These are phyloP conservation scores for Eristalinus aeneus DNA, from an alignment of 2,888 invertebrate species.

Conservation along the genomic window DNA sequence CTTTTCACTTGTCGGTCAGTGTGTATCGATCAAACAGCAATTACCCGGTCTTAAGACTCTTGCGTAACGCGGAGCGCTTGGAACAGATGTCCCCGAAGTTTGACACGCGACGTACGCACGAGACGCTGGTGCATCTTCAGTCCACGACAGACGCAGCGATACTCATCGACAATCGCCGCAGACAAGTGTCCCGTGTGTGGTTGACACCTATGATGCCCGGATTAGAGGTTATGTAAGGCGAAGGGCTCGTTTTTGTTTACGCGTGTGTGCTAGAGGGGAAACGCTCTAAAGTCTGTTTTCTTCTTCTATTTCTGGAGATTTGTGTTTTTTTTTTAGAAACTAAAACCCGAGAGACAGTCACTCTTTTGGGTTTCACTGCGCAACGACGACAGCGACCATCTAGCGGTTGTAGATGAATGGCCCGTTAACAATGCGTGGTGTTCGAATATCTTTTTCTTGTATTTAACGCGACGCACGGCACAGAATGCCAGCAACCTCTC, in stretches of 20 bases:
- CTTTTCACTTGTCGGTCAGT: conserved; percentile 21
- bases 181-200: not conserved
- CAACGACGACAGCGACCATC: not conserved
- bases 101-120: conserved; percentile 39
- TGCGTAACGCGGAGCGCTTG: not conserved
- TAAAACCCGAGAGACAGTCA: not conserved
- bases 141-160: conserved; percentile 25
- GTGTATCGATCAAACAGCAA: conserved; percentile 56
- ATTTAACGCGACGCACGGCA: conserved; percentile 42
- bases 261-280: not conserved
- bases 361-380: conserved; percentile 5
- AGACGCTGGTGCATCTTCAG: conserved; percentile 51
- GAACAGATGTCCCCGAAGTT: not conserved
- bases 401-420: not conserved
- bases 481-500: conserved; percentile 45
- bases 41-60: not conserved
- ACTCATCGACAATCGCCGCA: conserved; percentile 3
- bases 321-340: not conserved
- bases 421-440: conserved; percentile 29
- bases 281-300: not conserved
- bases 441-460: conserved; percentile 22
- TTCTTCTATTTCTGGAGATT: not conserved
- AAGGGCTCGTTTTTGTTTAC: not conserved
- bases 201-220: not conserved
- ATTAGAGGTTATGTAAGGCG: not conserved